Conservation (phyloP, 2,797 vertebrate species). For the Sebastes kiyomatsui region DNA sequence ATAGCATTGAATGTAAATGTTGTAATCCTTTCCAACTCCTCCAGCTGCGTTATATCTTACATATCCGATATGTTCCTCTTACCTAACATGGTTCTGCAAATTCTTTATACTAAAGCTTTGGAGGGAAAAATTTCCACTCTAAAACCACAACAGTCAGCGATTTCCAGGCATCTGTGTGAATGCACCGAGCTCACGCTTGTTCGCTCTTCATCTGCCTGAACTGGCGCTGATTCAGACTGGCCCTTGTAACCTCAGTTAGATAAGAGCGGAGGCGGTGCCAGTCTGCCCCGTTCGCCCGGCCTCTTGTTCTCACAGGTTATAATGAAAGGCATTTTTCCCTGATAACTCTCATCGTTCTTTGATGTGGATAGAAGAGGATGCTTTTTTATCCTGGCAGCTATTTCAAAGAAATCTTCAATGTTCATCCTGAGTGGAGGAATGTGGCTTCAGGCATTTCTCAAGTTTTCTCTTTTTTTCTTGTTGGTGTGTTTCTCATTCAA, state of each 20-base stretch:
- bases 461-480: conserved; percentile 19
- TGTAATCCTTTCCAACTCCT: conserved; percentile 1
- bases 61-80: conserved; percentile 20
- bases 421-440: conserved; percentile 63
- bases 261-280: conserved; percentile 52
- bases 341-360: conserved; percentile 60
- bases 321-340: conserved; percentile 47
- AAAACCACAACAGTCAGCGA: conserved; percentile 55
- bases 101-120: conserved; percentile 51
- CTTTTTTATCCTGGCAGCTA: conserved; percentile 58
- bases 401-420: conserved; percentile 59
- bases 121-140: conserved; percentile 44
- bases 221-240: conserved; percentile 36
- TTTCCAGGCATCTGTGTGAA: conserved; percentile 43
- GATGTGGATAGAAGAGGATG: conserved; percentile 65
- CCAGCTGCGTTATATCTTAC: conserved; percentile 25
- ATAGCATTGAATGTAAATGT: too few relatives aligned
- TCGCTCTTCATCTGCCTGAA: conserved; percentile 36
- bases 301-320: conserved; percentile 68
- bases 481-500: conserved; percentile 55
- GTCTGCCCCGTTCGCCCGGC: conserved; percentile 26
- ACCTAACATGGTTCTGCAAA: conserved; percentile 57
- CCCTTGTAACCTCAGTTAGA: conserved; percentile 59
- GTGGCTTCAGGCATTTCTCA: conserved; percentile 54
- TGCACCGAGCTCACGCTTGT: conserved; percentile 41